Conservation (phyloP, 2,888 invertebrate genomes). For the Amiota communis region DNA sequence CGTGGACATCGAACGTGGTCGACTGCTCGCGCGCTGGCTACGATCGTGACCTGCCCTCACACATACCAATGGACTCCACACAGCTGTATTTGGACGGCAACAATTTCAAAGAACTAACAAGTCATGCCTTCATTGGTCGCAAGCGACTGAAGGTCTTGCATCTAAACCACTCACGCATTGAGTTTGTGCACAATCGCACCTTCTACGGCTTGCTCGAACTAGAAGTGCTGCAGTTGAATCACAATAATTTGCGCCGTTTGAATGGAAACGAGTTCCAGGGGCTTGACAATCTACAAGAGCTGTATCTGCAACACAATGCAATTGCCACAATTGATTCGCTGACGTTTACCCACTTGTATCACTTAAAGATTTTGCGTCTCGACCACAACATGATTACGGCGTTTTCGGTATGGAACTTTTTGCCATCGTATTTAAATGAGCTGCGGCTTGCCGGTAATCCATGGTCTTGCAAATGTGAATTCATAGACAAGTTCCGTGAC, state of each 20-base stretch:
- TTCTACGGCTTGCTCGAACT: conserved; percentile 90
- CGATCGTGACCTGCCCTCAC: conserved; percentile 85
- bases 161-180: conserved; percentile 90
- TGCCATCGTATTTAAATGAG: conserved; percentile 79
- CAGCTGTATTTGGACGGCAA: conserved; percentile 95
- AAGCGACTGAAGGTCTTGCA: conserved; percentile 91
- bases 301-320: conserved; percentile 90
- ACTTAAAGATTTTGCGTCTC: conserved; percentile 87
- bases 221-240: conserved; percentile 87
- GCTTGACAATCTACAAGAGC: conserved; percentile 86
- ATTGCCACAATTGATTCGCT: conserved; percentile 87
- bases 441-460: conserved; percentile 86
- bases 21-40: conserved; percentile 90
- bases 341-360: conserved; percentile 87
- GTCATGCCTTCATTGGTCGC: conserved; percentile 94
- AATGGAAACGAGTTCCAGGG: conserved; percentile 89
- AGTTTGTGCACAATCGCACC: conserved; percentile 89
- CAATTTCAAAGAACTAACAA: conserved; percentile 87
- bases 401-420: conserved; percentile 85
- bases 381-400: conserved; percentile 87
- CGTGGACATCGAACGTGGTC: conserved; percentile 94
- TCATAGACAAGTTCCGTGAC: conserved; percentile 84
- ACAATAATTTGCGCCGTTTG: conserved; percentile 86
- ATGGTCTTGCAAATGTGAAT: conserved; percentile 91
- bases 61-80: conserved; percentile 96